Conservation (phyloP, 2,797 vertebrate species). For the Acropternis orthonyx region DNA sequence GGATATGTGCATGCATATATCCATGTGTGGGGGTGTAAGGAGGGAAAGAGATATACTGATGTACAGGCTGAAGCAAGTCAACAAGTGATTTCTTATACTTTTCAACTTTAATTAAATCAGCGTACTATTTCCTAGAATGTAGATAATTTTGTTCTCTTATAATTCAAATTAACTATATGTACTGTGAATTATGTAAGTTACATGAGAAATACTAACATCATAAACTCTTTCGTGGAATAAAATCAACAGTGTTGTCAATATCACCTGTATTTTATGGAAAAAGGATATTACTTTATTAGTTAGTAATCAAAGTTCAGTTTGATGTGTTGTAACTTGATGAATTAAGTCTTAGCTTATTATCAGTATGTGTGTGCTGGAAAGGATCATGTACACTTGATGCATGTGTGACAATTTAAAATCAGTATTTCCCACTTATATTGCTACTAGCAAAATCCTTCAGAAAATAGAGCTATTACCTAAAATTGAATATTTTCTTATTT, state of each 20-base stretch:
- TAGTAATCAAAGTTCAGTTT: background rate
- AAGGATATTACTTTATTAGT: background rate
- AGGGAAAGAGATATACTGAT: background rate
- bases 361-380: background rate
- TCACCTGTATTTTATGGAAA: background rate
- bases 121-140: background rate
- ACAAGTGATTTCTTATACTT: background rate
- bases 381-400: background rate
- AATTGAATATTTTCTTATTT: conserved; percentile 37
- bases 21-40: background rate
- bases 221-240: background rate
- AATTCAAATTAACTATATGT: background rate
- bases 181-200: background rate
- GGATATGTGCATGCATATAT: background rate
- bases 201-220: background rate
- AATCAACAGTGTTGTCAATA: background rate
- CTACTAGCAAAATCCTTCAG: conserved; percentile 44
- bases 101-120: background rate
- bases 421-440: conserved; percentile 26
- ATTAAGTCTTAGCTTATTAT: conserved; percentile 13
- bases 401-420: conserved; percentile 7
- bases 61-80: background rate
- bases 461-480: conserved; percentile 25
- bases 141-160: background rate
- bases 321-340: conserved; percentile 6